Conservation (phyloP, 2,797 vertebrate genomes). For the Pipistrellus kuhlii region DNA sequence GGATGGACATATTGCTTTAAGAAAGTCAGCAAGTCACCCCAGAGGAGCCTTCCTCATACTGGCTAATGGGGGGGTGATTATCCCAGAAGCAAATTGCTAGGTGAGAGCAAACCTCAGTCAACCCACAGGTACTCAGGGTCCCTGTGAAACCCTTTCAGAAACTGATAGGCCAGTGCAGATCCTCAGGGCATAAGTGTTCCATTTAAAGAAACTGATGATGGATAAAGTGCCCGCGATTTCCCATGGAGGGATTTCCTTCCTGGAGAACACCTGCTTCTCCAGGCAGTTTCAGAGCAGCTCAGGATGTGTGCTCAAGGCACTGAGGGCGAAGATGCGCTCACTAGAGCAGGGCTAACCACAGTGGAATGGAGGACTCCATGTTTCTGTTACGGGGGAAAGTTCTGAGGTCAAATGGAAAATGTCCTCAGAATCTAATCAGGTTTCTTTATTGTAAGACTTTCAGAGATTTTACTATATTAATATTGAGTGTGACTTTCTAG, state of each 20-base stretch:
- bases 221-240: not conserved
- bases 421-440: not conserved
- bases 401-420: constrained; percentile 23
- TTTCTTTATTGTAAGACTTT: not conserved
- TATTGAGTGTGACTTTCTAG: not conserved
- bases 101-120: not conserved
- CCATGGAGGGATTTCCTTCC: not conserved
- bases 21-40: constrained; percentile 45
- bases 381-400: not conserved
- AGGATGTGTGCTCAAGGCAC: not conserved
- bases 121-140: not conserved
- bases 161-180: not conserved
- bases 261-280: not conserved
- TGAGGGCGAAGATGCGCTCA: not conserved
- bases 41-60: constrained; percentile 41
- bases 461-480: not conserved
- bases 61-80: constrained; percentile 45
- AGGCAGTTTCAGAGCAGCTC: not conserved
- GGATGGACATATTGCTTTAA: constrained; percentile 31
- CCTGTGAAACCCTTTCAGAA: constrained; percentile 25
- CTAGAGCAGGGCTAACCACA: not conserved
- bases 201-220: not conserved
- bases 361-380: not conserved
- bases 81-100: constrained; percentile 41
- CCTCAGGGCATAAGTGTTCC: not conserved